These are phyloP conservation scores for Campoplex nolae DNA, from an alignment of 2,888 invertebrate genomes.

Conservation along the genomic window DNA sequence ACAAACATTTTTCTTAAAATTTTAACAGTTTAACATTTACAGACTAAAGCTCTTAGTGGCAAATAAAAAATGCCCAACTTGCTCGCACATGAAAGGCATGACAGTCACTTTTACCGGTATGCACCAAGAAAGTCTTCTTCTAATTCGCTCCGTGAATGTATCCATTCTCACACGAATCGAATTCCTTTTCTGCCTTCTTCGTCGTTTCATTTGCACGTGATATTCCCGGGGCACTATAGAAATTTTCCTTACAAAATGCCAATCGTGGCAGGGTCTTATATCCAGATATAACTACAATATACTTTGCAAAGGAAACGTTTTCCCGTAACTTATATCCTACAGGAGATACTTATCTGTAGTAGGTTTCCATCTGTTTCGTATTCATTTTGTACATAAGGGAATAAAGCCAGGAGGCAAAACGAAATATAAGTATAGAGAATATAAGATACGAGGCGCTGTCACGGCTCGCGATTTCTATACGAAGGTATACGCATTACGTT, in stretches of 20 bases:
- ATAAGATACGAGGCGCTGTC: not conserved
- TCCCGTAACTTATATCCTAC: conserved; percentile 34
- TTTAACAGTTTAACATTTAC: too few species aligned
- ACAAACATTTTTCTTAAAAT: too few species aligned
- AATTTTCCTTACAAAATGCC: conserved; percentile 54
- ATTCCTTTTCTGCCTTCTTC: not conserved
- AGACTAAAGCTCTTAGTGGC: too few species aligned
- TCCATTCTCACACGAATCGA: conserved; percentile 40
- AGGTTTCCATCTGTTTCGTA: conserved; percentile 16
- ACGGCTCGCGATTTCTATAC: not conserved
- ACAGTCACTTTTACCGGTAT: not conserved
- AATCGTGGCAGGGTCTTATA: conserved; percentile 49
- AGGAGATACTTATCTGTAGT: conserved; percentile 39
- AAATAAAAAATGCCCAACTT: not conserved
- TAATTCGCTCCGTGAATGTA: not conserved
- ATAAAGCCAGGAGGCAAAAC: not conserved
- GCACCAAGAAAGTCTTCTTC: not conserved
- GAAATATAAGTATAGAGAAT: conserved; percentile 10
- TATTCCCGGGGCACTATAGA: conserved; percentile 17
- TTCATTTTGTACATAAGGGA: conserved; percentile 17
- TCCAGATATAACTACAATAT: conserved; percentile 28
- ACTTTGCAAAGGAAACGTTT: conserved; percentile 25
- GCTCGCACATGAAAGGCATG: not conserved
- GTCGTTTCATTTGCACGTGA: conserved; percentile 34
- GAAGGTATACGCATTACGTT: conserved; percentile 29